Evolutionary conservation across 2,113 vertebrate genomes (phyloP).

Genomic region (Aptenodytes patagonicus): DNA sequence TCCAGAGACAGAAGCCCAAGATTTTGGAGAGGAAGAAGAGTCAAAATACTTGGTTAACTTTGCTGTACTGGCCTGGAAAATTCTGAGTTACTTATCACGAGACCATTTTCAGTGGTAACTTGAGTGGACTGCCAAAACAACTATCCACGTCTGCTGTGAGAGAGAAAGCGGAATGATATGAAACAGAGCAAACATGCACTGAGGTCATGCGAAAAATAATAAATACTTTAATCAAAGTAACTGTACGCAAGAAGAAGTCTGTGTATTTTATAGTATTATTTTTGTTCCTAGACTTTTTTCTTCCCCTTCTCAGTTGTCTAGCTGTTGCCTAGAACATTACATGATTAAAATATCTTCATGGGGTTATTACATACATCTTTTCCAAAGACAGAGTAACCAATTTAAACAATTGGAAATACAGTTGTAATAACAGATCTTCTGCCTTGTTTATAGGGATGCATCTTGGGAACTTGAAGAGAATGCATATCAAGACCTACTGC

Average conservation of each 20-base stretch:
- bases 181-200: neutral
- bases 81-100: neutral
- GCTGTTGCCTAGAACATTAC: neutral
- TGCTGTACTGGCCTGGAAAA: neutral
- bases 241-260: neutral
- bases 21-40: neutral
- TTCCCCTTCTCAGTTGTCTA: neutral
- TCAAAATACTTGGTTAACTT: neutral
- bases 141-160: neutral
- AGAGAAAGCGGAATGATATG: neutral
- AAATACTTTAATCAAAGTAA: neutral
- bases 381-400: neutral
- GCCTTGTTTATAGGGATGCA: constrained; percentile 83
- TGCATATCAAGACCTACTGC: constrained; percentile 90
- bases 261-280: neutral
- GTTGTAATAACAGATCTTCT: neutral
- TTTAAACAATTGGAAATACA: neutral
- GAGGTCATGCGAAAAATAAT: neutral
- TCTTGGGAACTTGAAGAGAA: constrained; percentile 98
- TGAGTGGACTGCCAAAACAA: neutral
- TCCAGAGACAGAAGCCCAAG: neutral
- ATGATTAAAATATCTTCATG: neutral
- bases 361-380: neutral
- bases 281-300: neutral
- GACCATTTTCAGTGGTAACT: neutral